A percentile compares a stretch with the other conserved stretches of the same genome.
Conservation (phyloP, 2,113 vertebrate species). For the Quiscalus mexicanus region DNA sequence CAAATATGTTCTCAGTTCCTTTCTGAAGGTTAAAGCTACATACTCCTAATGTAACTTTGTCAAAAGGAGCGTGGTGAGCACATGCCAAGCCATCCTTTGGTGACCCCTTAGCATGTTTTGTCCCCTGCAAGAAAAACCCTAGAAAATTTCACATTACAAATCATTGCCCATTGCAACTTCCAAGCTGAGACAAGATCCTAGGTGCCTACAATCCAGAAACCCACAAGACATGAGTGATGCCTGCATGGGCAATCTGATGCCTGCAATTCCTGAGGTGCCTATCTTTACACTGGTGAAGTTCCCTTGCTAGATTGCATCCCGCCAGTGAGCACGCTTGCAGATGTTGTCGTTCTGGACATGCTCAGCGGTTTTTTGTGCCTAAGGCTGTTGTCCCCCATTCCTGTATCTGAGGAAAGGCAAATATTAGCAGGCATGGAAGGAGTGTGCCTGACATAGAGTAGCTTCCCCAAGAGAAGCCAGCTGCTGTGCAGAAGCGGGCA, state of each 20-base stretch:
- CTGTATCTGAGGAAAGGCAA: not conserved
- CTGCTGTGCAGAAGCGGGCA: not conserved
- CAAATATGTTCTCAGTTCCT: slow-evolving; percentile 48
- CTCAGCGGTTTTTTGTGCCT: not conserved
- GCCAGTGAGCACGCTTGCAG: not conserved
- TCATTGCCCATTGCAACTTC: not conserved
- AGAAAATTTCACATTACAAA: not conserved
- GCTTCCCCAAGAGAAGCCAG: not conserved
- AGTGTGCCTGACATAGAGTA: not conserved
- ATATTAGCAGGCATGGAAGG: not conserved
- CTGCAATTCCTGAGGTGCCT: not conserved
- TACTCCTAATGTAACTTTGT: not conserved
- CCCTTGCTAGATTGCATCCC: accelerated
- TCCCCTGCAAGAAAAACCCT: not conserved
- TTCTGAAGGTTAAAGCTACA: not conserved
- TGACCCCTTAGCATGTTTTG: not conserved
- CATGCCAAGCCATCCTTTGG: not conserved
- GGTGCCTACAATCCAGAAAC: not conserved
- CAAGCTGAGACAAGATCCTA: not conserved
- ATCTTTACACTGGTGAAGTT: not conserved
- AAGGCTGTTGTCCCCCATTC: not conserved
- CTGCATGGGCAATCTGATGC: not conserved
- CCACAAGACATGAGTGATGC: not conserved
- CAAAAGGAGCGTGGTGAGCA: accelerated
- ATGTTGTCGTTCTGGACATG: not conserved